These are phyloP conservation scores for Thomomys bottae DNA, from an alignment of 2,113 vertebrate genomes.

Conservation along the genomic window DNA sequence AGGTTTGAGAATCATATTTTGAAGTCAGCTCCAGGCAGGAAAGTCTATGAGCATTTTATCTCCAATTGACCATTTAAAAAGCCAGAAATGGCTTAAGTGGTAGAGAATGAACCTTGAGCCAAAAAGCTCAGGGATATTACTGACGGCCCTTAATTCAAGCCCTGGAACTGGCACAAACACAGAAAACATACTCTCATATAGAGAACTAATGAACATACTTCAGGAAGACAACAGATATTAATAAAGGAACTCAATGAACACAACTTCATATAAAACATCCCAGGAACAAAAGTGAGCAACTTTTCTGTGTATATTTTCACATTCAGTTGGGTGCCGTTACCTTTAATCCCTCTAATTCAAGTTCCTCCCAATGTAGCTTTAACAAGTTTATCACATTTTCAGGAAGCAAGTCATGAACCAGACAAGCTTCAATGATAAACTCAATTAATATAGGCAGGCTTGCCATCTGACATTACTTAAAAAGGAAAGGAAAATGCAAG, in stretches of 20 bases:
- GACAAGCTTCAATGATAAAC: constrained; percentile 80
- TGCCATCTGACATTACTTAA: constrained; percentile 80
- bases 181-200: too few species aligned
- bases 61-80: too few species aligned
- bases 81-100: too few species aligned
- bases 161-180: too few species aligned
- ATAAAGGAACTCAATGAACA: background rate
- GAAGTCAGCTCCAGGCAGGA: too few species aligned
- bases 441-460: constrained; percentile 80
- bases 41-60: too few species aligned
- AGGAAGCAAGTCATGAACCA: constrained; percentile 74
- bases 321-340: constrained; percentile 64
- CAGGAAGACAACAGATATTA: background rate
- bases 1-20: too few species aligned
- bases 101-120: too few species aligned
- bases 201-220: background rate
- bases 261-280: constrained; percentile 25
- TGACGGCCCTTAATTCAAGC: too few species aligned
- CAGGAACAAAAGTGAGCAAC: constrained; percentile 36
- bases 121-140: too few species aligned
- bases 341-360: background rate
- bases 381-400: constrained; percentile 79
- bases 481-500: constrained; percentile 81
- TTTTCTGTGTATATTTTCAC: constrained; percentile 64
- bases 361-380: constrained; percentile 4